Evolutionary conservation across 2,113 vertebrate species (phyloP), one percentile per base, ranked within the genome.

Genomic region (Oreotrochilus melanogaster): DNA sequence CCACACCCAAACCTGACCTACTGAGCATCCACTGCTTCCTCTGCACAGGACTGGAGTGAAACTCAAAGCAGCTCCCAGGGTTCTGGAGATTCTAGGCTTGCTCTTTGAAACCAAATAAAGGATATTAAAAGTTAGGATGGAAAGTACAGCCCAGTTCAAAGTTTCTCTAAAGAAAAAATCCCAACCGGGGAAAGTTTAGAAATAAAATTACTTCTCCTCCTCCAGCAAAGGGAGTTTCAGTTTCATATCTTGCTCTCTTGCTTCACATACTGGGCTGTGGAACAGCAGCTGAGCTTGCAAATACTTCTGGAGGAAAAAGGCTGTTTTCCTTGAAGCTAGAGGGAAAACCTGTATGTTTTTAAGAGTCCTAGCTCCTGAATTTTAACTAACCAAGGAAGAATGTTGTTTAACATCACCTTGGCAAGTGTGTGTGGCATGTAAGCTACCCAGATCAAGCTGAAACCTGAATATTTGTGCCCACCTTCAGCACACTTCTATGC

Each of bases 141-240:
- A 98, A 98, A 98, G 97, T 97, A 97, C 96, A 96, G 78, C 19
- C 64, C n/a, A 5, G 92, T 92, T 97, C 94, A 96, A 84, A 97
- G 67, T 87, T 93, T 93, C 58, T 78, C 65, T 80, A 62, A 74
- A 96, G 95, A 96, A 97, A 93, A 97, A 98, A 95, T 87, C 97
- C 96, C 93, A 95, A 45, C 50, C 27, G 87, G 97, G 96, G 92
- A 87, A 97, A 94, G 84, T 97, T 96, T 57, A 91, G 85, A 95
- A 78, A 75, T 51, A 78, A 76, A 73, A 70, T 64, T 17, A 42
- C 71, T 94, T 94, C 91, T 84, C 35, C 73, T 82, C 67, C 13
- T 47, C 70, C 45, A 5, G 79, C 92, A 95, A 85, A 92, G 86
- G 74, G 93, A 86, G 71, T 91, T 93, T 81, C 93, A 96, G 84